Conservation (phyloP, 2,888 invertebrate genomes). For the Cantharis lateralis region DNA sequence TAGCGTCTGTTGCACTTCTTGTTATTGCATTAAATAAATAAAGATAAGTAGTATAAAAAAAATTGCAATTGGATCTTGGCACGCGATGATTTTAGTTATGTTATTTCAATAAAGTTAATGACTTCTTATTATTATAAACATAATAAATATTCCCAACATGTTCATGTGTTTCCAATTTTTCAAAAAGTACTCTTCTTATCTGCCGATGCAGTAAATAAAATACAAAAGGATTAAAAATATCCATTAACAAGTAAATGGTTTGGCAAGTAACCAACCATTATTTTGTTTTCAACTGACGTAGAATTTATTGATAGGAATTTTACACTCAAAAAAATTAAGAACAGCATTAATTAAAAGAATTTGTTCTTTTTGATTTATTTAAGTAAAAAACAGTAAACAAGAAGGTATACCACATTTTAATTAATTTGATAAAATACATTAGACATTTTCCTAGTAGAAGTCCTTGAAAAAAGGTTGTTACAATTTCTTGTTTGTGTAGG, state of each 20-base stretch:
- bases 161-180: background rate
- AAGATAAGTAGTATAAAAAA: background rate
- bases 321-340: background rate
- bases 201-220: background rate
- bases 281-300: background rate
- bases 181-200: background rate
- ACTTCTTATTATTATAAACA: background rate
- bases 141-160: background rate
- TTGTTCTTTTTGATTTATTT: background rate
- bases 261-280: background rate
- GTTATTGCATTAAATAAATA: background rate
- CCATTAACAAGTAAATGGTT: background rate
- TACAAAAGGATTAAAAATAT: background rate
- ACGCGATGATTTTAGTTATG: background rate
- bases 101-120: background rate
- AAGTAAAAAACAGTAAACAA: background rate
- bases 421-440: conserved; percentile 6
- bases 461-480: conserved; percentile 24
- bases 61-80: background rate
- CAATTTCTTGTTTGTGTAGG: conserved; percentile 26
- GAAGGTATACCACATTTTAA: background rate
- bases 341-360: background rate
- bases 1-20: background rate
- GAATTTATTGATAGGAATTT: background rate
- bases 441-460: conserved; percentile 12